phyloP scores from a whole-genome alignment of 1,140 invertebrate genomes.

The Euglossa dilemma region DNA sequence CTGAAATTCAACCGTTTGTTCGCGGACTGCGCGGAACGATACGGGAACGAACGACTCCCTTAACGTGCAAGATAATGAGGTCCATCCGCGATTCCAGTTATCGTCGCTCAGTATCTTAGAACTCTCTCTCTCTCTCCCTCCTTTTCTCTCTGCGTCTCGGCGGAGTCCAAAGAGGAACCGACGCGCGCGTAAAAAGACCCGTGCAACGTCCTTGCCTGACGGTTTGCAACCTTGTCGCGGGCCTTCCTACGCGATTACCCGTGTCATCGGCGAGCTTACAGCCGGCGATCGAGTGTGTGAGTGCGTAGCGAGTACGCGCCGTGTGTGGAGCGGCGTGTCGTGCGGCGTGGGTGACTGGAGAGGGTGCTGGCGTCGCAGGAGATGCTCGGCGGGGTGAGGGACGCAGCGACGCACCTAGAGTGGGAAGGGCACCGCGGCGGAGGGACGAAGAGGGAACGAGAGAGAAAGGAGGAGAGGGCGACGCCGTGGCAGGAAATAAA shows the following conservation, averaged over 20 bases:
- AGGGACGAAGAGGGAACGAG: not conserved
- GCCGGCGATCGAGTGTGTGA: not conserved
- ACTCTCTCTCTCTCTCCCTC: too few relatives aligned
- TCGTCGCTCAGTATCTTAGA: not conserved
- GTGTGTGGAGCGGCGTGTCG: not conserved
- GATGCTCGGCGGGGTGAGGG: too few relatives aligned
- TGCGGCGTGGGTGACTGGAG: constrained; percentile 2
- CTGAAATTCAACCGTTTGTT: not conserved
- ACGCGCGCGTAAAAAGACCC: not conserved
- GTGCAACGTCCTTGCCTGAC: constrained; percentile 21
- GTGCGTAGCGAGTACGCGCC: too few relatives aligned
- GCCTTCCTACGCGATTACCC: not conserved
- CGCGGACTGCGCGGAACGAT: too few relatives aligned
- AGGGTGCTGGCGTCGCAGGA: not conserved
- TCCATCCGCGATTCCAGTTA: not conserved
- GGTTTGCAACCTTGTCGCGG: constrained; percentile 23
- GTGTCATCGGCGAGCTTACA: constrained; percentile 16
- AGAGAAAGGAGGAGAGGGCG: not conserved
- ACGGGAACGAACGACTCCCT: not conserved
- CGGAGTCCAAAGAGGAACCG: not conserved
- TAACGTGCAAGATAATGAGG: constrained; percentile 21
- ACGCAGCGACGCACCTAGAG: too few relatives aligned
- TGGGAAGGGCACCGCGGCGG: not conserved
- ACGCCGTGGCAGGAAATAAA: constrained; percentile 10
- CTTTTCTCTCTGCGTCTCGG: too few relatives aligned